Base-by-base conservation (phyloP, 2,797 vertebrate species). In the Acanthis flammea region DNA sequence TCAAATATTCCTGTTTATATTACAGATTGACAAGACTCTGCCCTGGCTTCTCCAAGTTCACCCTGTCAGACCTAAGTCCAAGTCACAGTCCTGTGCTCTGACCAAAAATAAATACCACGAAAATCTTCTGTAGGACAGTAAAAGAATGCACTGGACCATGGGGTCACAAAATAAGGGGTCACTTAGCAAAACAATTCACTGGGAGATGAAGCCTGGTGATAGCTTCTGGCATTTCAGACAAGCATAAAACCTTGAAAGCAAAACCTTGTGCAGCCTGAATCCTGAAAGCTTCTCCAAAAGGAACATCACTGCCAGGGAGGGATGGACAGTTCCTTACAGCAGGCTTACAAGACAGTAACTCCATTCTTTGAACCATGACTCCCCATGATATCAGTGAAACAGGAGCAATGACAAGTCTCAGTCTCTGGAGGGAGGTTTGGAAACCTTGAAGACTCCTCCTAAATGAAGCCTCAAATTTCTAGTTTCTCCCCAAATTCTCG, bases 401-500 rank as follows among this genome's bases (percentile, higher is more conserved):
- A 70, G 39, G 66, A 92, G 68, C 19, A 93, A 86, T 16, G 81
- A 71, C 75, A 94, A 65, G 28, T 19, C 81, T 77, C 6, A n/a
- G 72, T 66, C 89, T 86, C 73, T 33, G 15, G n/a, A 80, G 82
- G 4, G 37, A 83, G 6, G 28, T 80, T 88, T 75, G 78, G 70
- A 80, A 92, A n/a, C 28, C 41, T 91, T 91, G 89, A 91, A 80
- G 70, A 33, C 47, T 83, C 62, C 79, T 81, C 44, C 54, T 55
- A 92, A 92, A 90, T 1, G 41, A 92, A 92, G 21, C 68, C 79
- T 92, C 84, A 31, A 35, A 76, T 24, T 50, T 77, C 61, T 63
- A 86, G 84, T 67, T 94, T 78, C 66, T 65, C 66, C 79, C 74
- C 91, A 78, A 25, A 33, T 79, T 70, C 79, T 88, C 63, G 47